Evolutionary conservation across 1,140 invertebrate species (phyloP).

Genomic region (Cyclargus thomasi): DNA sequence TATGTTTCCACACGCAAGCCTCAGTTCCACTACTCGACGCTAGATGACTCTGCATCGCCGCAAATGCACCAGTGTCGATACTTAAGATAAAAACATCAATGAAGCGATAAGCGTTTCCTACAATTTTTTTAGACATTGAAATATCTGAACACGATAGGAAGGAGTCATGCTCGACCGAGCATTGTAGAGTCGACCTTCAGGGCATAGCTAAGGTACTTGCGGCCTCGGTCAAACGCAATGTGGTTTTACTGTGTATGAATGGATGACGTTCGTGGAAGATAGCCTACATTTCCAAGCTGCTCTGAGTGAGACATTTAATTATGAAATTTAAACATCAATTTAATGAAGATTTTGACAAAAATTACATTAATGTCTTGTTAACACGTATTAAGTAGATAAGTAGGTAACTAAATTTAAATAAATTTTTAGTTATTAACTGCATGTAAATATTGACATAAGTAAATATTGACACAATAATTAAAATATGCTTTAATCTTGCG

Average conservation of each 20-base stretch:
- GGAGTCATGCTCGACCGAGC: slow-evolving; percentile 11
- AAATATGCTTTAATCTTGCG: too few species aligned
- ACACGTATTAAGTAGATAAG: too few species aligned
- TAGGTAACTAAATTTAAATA: too few species aligned
- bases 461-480: too few species aligned
- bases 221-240: neutral
- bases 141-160: slow-evolving; percentile 2
- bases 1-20: slow-evolving; percentile 9
- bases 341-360: too few species aligned
- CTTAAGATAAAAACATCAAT: neutral
- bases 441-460: too few species aligned
- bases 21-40: slow-evolving; percentile 36
- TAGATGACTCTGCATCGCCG: slow-evolving; percentile 35
- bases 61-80: neutral
- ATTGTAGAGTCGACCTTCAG: neutral
- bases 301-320: too few species aligned
- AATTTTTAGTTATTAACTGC: too few species aligned
- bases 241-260: neutral
- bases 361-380: too few species aligned
- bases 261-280: too few species aligned
- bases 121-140: slow-evolving; percentile 14
- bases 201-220: neutral
- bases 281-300: too few species aligned
- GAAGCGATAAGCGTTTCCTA: neutral
- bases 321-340: too few species aligned